Evolutionary conservation across 2,797 vertebrate genomes (phyloP).

Genomic region (Knipowitschia caucasica): DNA sequence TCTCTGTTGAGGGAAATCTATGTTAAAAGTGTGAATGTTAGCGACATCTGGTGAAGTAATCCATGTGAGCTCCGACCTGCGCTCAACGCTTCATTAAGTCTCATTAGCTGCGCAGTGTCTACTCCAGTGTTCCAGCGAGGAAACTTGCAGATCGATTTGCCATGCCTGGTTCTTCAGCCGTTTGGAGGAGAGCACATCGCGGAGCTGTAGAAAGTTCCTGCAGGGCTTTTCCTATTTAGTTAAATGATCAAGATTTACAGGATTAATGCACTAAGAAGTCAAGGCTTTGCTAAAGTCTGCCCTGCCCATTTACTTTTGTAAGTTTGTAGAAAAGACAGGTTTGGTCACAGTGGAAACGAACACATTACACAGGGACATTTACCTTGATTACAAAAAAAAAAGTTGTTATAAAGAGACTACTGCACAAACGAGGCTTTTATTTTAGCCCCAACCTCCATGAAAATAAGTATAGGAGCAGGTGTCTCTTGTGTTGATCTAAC

Average conservation of each 20-base stretch:
- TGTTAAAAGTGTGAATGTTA: constrained; percentile 8
- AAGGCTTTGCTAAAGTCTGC: not conserved
- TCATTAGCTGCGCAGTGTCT: constrained; percentile 6
- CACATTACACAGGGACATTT: too few species aligned
- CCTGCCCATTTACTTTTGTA: not conserved
- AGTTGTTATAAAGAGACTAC: too few species aligned
- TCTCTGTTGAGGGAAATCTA: constrained; percentile 3
- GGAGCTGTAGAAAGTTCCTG: not conserved
- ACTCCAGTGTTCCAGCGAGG: not conserved
- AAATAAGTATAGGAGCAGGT: too few species aligned
- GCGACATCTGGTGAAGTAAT: constrained; percentile 5
- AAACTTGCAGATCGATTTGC: constrained; percentile 8
- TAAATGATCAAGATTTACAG: not conserved
- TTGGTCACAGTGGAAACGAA: too few species aligned
- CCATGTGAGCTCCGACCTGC: constrained; percentile 2
- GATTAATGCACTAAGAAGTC: not conserved
- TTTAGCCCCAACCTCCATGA: too few species aligned
- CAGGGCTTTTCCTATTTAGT: not conserved
- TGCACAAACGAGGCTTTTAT: too few species aligned
- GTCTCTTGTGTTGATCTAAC: too few species aligned
- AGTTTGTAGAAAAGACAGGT: not conserved
- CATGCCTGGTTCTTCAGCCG: not conserved
- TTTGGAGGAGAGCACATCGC: constrained; percentile 2
- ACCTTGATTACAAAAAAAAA: too few species aligned
- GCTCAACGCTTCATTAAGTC: constrained; percentile 10